Base-by-base conservation (phyloP, 2,113 vertebrate genomes). In the Bambusicola thoracicus region DNA sequence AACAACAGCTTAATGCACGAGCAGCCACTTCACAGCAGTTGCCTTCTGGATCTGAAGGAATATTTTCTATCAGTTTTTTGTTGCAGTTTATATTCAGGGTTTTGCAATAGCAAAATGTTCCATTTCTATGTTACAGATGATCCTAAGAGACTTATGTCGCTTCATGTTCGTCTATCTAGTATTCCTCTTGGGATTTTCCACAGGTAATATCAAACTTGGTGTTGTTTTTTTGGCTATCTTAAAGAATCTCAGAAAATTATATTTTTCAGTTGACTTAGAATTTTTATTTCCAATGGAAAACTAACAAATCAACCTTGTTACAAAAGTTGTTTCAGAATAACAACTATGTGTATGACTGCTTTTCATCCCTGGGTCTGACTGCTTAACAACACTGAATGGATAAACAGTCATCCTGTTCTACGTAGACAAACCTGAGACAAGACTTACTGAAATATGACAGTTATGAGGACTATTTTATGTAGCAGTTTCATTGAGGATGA, bases 161-260 rank as follows among this genome's bases (percentile, higher is more conserved):
- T 99, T 99, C 92, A 98, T 99, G 81, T 98, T 99, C 82, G 99
- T 99, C 88, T 99, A 99, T 80, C 53, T 98, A 0, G 98, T 99
- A 70, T 99, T 99, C 96, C 98, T 99, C 79, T 95, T 99, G 82
- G 99, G 99, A 92, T 99, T 99, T 97, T 99, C 99, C 44, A 98
- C 99, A 98, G 99, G 99, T 99, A 98, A 92, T 43, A 20, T 22
- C 48, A 43, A 74, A 2, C 30, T 63, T 65, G 18, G 12, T 75
- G 13, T 85, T 87, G 29, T 32, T 27, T 70, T 70, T 69, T 68
- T 65, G 8, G 2, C 62, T 87, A 24, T 30, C 36, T 84, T 76
- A 44, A 59, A 83, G 14, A 65, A 49, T 87, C 30, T 77, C 22
- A 36, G 48, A 68, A 81, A 85, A 25, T 24, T 10, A 53, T 21